Evolutionary conservation across 2,888 invertebrate genomes (phyloP).

Genomic region (Drosophila hamatofila): DNA sequence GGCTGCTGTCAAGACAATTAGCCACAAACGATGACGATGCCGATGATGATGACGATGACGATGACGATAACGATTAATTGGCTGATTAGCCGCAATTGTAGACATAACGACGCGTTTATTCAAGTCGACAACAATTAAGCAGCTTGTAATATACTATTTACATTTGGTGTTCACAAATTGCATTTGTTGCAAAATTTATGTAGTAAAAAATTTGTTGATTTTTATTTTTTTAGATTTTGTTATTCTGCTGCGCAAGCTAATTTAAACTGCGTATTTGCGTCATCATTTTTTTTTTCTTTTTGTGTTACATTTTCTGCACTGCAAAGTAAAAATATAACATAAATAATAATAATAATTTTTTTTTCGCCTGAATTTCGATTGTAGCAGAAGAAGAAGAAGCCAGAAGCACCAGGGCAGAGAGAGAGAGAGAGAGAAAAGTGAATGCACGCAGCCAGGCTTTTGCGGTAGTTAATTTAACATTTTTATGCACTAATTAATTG

Average conservation of each 20-base stretch:
- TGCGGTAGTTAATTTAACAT: conserved; percentile 78
- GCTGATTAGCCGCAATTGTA: conserved; percentile 40
- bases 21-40: conserved; percentile 45
- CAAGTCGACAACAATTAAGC: conserved; percentile 50
- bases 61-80: conserved; percentile 29
- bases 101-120: conserved; percentile 58
- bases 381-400: conserved; percentile 28
- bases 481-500: conserved; percentile 84
- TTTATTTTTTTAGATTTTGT: conserved; percentile 1
- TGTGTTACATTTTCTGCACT: conserved; percentile 56
- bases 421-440: conserved; percentile 74
- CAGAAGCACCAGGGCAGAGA: conserved; percentile 46
- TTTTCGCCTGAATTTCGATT: conserved; percentile 37
- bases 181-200: conserved; percentile 56
- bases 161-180: conserved; percentile 62
- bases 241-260: conserved; percentile 49
- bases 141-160: conserved; percentile 50
- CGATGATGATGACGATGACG: conserved; percentile 40
- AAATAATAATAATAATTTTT: conserved; percentile 11
- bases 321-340: conserved; percentile 4
- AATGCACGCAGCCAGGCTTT: conserved; percentile 60
- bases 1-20: conserved; percentile 68
- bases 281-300: conserved; percentile 52
- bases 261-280: conserved; percentile 62
- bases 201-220: neutral